Evolutionary conservation across 2,888 invertebrate species (phyloP).

Genomic region (Oscheius onirici): DNA sequence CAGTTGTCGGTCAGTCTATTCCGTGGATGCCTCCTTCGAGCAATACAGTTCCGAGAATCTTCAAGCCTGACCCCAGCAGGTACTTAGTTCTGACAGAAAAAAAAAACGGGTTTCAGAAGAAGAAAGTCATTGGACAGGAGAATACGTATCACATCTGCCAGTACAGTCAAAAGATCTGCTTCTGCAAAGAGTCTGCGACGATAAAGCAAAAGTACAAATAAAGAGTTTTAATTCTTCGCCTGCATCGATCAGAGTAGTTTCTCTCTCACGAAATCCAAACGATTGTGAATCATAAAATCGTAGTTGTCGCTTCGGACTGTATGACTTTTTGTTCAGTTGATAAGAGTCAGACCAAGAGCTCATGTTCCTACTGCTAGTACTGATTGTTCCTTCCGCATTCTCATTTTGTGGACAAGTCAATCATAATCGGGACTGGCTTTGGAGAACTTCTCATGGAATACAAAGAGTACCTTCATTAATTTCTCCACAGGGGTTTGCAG

Average conservation of each 20-base stretch:
- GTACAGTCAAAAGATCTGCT: background rate
- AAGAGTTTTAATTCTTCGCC: background rate
- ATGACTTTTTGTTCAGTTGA: too few relatives aligned
- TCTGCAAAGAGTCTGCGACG: conserved; percentile 14
- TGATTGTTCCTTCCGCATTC: background rate
- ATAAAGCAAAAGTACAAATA: background rate
- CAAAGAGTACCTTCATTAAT: background rate
- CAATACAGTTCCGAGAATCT: conserved; percentile 42
- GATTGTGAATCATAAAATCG: background rate
- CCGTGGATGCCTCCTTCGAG: conserved; percentile 56
- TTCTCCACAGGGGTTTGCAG: background rate
- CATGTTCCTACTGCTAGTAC: conserved; percentile 1
- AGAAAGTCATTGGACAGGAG: conserved; percentile 6
- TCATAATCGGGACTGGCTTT: background rate
- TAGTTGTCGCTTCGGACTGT: background rate
- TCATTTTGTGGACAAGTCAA: conserved; percentile 6
- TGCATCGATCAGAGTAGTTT: too few relatives aligned
- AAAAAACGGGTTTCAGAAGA: conserved; percentile 7
- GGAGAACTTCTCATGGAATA: too few relatives aligned
- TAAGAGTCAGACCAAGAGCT: background rate
- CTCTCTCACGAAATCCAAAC: background rate
- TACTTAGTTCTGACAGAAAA: background rate
- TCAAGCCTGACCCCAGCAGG: conserved; percentile 19
- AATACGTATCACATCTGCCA: background rate
- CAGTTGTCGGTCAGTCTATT: conserved; percentile 2